Base-by-base conservation (phyloP, 2,888 invertebrate species). In the Keiferia lycopersicella region DNA sequence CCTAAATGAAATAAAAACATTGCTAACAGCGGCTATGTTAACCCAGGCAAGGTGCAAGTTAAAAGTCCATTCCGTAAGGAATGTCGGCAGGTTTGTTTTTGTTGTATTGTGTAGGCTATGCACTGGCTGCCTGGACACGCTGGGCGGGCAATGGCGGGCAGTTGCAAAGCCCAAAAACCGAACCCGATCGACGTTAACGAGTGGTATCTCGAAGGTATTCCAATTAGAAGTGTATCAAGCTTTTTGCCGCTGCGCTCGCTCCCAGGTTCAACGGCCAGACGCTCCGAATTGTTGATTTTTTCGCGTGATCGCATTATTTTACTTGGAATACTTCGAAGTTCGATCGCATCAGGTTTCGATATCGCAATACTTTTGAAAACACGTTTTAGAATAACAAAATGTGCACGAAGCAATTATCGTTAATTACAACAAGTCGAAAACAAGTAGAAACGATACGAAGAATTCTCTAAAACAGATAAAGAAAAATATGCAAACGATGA, bases 181-280 rank as follows among this genome's bases (percentile, higher is more conserved):
- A 64, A 62, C 62, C 61, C 50, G 63, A 65, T 63, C 65, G 58
- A 60, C 65, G 61, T 65, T 65, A 63, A 64, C 63, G 51, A 63
- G 67, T 65, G 60, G 62, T 53, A 53, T 53, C 22, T 62, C 39
- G 26, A 62, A 69, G 73, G 73, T 67, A 76, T 78, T 65, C 75
- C 76, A 64, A 76, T 75, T 65, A 76, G 77, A 64, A 74, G 75
- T 68, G 76, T 78, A 79, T 74, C 65, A 73, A 75, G 39, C 74
- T 77, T 71, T 80, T 82, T 67, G 72, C 73, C 67, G 63, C 63
- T 66, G 20, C 53, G 56, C 20, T 11, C 61, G 41, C 73, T 70
- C 68, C 77, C 68, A 76, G 76, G 86, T 84, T 86, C 86, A 84
- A 81, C 78, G 83, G 77, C 85, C 87, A 84, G 86, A 85, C 85